Evolutionary conservation across 2,113 vertebrate genomes (phyloP).

Genomic region (Brachyhypopomus occidentalis): DNA sequence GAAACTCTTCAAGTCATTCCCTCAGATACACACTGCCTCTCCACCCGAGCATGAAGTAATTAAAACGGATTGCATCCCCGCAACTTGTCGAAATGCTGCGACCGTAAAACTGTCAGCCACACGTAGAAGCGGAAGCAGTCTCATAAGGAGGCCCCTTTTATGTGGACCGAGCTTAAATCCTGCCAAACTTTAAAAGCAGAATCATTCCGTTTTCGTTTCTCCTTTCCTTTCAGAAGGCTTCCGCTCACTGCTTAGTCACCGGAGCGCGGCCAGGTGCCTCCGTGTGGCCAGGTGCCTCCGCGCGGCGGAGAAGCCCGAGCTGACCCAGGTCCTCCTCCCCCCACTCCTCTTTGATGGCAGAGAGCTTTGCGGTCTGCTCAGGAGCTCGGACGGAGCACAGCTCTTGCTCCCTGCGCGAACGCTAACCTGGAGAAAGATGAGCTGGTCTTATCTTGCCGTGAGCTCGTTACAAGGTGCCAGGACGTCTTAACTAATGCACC

Average conservation of each 20-base stretch:
- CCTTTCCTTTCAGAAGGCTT: neutral
- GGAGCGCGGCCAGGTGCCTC: too few relatives aligned
- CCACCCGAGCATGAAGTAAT: constrained; percentile 64
- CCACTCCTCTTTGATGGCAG: constrained; percentile 77
- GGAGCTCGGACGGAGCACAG: constrained; percentile 79
- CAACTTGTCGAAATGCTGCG: constrained; percentile 80
- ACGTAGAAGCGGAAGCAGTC: constrained; percentile 81
- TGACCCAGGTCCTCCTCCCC: constrained; percentile 57
- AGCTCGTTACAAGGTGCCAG: constrained; percentile 75
- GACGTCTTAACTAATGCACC: constrained; percentile 27
- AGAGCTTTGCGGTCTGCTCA: constrained; percentile 79
- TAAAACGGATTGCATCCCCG: constrained; percentile 73
- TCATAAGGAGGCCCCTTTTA: constrained; percentile 86
- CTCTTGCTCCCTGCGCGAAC: constrained; percentile 92
- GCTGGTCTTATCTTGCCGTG: constrained; percentile 79
- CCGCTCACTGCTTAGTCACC: neutral
- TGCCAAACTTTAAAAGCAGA: constrained; percentile 72
- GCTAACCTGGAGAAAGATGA: constrained; percentile 83
- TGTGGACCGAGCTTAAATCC: constrained; percentile 81
- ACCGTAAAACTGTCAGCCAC: constrained; percentile 89
- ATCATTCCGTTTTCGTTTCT: constrained; percentile 75
- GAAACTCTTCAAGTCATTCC: neutral
- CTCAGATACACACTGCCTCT: neutral
- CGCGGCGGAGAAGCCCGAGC: constrained; percentile 69
- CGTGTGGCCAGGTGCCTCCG: constrained; percentile 69